These are phyloP conservation scores for Acrocephalus kingi DNA, from an alignment of 2,113 vertebrate genomes.

Conservation along the genomic window DNA sequence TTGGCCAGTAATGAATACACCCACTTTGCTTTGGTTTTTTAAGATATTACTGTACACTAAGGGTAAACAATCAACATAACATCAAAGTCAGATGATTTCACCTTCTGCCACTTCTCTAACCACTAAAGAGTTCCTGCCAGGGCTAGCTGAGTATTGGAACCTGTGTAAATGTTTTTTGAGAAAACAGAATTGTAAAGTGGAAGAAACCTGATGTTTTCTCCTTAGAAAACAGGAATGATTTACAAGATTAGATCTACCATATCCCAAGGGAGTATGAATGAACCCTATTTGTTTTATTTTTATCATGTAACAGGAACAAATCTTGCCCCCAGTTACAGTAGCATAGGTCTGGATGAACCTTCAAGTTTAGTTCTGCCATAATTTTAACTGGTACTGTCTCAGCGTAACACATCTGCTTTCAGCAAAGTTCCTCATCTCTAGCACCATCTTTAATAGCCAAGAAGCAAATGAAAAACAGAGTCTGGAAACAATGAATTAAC, in stretches of 20 bases:
- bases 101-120: conserved; percentile 54
- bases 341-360: background rate
- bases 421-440: background rate
- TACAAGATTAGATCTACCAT: background rate
- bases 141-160: background rate
- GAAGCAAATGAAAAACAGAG: background rate
- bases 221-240: conserved; percentile 3
- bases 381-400: background rate
- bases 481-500: background rate
- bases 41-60: conserved; percentile 2
- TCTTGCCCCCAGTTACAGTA: background rate
- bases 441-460: background rate
- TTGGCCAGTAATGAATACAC: conserved; percentile 47
- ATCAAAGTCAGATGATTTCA: conserved; percentile 63
- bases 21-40: background rate
- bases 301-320: background rate
- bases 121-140: background rate
- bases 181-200: conserved; percentile 28
- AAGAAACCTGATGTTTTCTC: background rate
- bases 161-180: conserved; percentile 10
- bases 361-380: background rate
- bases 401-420: background rate
- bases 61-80: conserved; percentile 8
- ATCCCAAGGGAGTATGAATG: background rate
- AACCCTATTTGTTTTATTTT: background rate